phyloP scores from a whole-genome alignment of 2,113 vertebrate species.

The Brachyhypopomus gauderio region DNA sequence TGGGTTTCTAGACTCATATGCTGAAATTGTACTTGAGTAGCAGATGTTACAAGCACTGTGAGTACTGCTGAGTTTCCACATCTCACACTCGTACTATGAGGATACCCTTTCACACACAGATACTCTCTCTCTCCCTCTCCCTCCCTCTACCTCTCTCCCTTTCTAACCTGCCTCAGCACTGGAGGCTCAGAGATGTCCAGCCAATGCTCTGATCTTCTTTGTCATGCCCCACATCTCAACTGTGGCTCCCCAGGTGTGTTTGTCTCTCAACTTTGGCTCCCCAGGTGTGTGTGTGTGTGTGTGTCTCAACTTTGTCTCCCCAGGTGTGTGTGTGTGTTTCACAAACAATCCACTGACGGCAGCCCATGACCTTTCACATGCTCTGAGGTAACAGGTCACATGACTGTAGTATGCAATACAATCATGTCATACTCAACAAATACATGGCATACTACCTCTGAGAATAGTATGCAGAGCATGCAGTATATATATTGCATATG shows the following conservation, averaged over 20 bases:
- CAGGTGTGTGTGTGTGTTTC: not conserved
- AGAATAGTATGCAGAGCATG: too few species aligned
- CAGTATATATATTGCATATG: too few species aligned
- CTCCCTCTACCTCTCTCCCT: not conserved
- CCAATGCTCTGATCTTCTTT: slow-evolving; percentile 24
- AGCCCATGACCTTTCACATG: not conserved
- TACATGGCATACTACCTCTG: too few species aligned
- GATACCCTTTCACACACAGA: not conserved
- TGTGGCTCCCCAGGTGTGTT: not conserved
- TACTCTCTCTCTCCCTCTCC: not conserved
- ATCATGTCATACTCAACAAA: too few species aligned
- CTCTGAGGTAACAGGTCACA: too few species aligned
- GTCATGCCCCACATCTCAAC: not conserved
- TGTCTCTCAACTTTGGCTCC: not conserved
- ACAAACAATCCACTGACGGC: not conserved
- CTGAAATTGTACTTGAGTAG: slow-evolving; percentile 15
- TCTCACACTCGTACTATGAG: too few species aligned
- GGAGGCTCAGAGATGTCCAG: slow-evolving; percentile 14
- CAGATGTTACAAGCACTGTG: not conserved
- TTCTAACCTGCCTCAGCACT: not conserved
- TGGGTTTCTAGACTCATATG: slow-evolving; percentile 3
- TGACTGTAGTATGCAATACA: too few species aligned
- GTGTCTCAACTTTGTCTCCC: not conserved
- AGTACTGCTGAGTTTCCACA: too few species aligned
- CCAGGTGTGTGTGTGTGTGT: not conserved